phyloP scores from a whole-genome alignment of 2,888 invertebrate species.

The Coleophora flavipennella region DNA sequence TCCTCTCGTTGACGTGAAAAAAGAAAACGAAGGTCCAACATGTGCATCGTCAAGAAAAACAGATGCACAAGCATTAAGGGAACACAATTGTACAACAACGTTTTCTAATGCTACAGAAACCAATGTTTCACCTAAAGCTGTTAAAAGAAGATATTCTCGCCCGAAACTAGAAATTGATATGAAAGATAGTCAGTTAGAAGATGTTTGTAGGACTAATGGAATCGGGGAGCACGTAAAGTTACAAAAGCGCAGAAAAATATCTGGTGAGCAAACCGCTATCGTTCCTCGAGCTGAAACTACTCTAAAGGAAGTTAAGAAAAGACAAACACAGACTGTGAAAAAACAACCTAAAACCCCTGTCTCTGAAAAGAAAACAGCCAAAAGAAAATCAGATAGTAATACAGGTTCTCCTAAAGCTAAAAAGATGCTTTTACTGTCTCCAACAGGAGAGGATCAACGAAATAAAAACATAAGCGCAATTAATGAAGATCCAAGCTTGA shows the following conservation, averaged over 20 bases:
- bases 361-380: slow-evolving; percentile 51
- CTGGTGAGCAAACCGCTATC: slow-evolving; percentile 46
- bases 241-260: slow-evolving; percentile 69
- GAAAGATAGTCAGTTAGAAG: slow-evolving; percentile 61
- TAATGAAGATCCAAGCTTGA: slow-evolving; percentile 28
- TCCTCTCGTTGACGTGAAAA: slow-evolving; percentile 59
- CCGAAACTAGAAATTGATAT: slow-evolving; percentile 65
- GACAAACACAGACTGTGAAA: slow-evolving; percentile 31
- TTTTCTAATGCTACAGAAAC: slow-evolving; percentile 32
- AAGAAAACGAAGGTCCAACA: slow-evolving; percentile 61
- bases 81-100: slow-evolving; percentile 45
- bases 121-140: slow-evolving; percentile 43
- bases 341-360: slow-evolving; percentile 38
- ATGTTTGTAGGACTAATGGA: slow-evolving; percentile 58
- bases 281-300: slow-evolving; percentile 35
- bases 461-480: slow-evolving; percentile 32
- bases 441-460: slow-evolving; percentile 41
- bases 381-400: slow-evolving; percentile 52
- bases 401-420: slow-evolving; percentile 36
- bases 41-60: slow-evolving; percentile 47
- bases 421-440: slow-evolving; percentile 36
- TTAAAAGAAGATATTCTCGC: slow-evolving; percentile 57
- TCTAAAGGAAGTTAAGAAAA: slow-evolving; percentile 48
- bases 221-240: slow-evolving; percentile 69
- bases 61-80: slow-evolving; percentile 57